A percentile compares a stretch with the other conserved stretches of the same genome.
phyloP scores from a whole-genome alignment of 2,888 invertebrate genomes.

The Nomada lathburiana region DNA sequence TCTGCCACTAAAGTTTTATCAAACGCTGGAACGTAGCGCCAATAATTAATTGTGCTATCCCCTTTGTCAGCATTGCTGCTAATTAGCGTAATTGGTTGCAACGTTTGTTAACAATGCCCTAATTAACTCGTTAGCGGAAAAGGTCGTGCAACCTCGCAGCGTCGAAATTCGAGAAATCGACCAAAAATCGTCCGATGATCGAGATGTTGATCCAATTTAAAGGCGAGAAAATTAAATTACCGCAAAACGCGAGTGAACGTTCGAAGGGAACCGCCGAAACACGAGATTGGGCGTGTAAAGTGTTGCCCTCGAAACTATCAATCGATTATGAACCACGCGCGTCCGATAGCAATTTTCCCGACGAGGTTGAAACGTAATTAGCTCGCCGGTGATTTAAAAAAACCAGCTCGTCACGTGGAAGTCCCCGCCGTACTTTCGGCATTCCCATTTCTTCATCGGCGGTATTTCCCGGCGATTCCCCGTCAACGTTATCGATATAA shows the following conservation, averaged over 20 bases:
- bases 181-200: too few species aligned
- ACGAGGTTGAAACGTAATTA: conserved; percentile 50
- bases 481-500: conserved; percentile 23
- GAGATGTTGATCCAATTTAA: neutral
- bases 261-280: neutral
- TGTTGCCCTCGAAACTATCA: conserved; percentile 18
- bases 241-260: neutral
- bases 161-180: too few species aligned
- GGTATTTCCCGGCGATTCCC: conserved; percentile 35
- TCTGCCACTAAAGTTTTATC: too few species aligned
- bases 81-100: too few species aligned
- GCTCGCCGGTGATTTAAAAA: conserved; percentile 48
- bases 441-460: conserved; percentile 3
- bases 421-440: neutral
- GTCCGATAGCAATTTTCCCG: conserved; percentile 42
- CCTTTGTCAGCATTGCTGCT: too few species aligned
- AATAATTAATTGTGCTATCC: too few species aligned
- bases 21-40: too few species aligned
- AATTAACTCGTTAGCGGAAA: too few species aligned
- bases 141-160: too few species aligned
- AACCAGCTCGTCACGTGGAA: conserved; percentile 30
- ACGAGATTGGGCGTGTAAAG: neutral
- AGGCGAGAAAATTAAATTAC: neutral
- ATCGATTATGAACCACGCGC: conserved; percentile 44
- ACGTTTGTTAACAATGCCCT: too few species aligned